phyloP scores from a whole-genome alignment of 2,113 vertebrate genomes.

The Gavialis gangeticus region DNA sequence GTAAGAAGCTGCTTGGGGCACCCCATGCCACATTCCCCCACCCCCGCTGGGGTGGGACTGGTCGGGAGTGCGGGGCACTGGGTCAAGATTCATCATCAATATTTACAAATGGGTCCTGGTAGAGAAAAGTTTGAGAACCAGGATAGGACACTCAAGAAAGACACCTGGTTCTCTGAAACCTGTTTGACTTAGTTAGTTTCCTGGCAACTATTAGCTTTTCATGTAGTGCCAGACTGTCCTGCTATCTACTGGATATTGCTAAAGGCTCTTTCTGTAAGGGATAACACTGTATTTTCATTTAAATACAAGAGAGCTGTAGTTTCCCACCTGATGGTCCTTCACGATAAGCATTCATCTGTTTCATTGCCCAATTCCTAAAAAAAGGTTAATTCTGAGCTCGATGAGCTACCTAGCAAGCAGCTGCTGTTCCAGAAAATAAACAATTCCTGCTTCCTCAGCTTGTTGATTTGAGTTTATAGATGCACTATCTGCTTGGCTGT shows the following conservation, averaged over 20 bases:
- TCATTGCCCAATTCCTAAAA: not conserved
- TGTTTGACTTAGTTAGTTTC: not conserved
- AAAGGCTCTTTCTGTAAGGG: not conserved
- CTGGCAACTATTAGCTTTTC: not conserved
- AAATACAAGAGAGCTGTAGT: not conserved
- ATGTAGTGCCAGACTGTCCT: not conserved
- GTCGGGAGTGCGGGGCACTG: too few species aligned
- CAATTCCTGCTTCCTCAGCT: slow-evolving; percentile 8
- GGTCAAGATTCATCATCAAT: too few species aligned
- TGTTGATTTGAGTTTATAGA: not conserved
- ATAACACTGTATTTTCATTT: not conserved
- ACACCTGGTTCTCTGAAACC: not conserved
- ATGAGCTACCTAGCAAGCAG: not conserved
- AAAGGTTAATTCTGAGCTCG: not conserved
- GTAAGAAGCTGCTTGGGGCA: too few species aligned
- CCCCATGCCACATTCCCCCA: too few species aligned
- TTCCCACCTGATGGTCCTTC: not conserved
- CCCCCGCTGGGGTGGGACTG: too few species aligned
- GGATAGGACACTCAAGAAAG: not conserved
- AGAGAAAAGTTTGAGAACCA: too few species aligned
- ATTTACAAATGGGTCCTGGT: too few species aligned
- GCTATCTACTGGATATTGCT: not conserved
- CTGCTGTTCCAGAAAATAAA: slow-evolving; percentile 40
- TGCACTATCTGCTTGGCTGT: not conserved
- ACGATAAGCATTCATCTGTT: too few species aligned